These are phyloP conservation scores for Phylloscopus trochilus DNA, from an alignment of 2,113 vertebrate species.

Conservation along the genomic window DNA sequence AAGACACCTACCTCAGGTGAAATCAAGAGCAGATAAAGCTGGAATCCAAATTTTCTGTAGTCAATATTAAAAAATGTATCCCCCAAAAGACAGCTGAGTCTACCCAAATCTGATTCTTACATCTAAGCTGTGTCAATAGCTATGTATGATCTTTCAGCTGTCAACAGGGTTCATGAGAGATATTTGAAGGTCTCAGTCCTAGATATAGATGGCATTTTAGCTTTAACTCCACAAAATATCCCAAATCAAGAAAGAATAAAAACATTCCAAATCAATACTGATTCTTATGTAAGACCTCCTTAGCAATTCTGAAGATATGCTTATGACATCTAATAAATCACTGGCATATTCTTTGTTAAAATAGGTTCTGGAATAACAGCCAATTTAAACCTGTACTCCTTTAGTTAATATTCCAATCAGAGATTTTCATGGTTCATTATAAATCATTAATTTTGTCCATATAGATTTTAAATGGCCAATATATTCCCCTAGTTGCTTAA, in stretches of 20 bases:
- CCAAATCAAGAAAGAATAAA: neutral
- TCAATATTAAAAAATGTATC: neutral
- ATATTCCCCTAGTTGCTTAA: neutral
- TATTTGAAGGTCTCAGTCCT: neutral
- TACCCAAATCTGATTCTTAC: neutral
- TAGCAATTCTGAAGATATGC: neutral
- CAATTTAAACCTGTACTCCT: neutral
- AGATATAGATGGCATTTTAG: neutral
- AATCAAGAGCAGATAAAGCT: neutral
- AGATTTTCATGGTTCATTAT: neutral
- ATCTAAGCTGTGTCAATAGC: neutral
- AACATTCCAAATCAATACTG: neutral
- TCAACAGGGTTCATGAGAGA: neutral
- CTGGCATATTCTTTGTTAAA: neutral
- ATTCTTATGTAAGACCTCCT: neutral
- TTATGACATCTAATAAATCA: neutral
- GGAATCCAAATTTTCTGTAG: neutral
- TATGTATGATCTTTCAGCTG: neutral
- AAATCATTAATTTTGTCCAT: neutral
- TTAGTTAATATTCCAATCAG: neutral
- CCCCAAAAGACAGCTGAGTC: neutral
- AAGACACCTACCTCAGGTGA: neutral
- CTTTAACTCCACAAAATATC: neutral
- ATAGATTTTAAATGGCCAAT: neutral
- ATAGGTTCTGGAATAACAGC: neutral